Conservation (phyloP, 2,888 invertebrate genomes). For the Anagyrus pseudococci region DNA sequence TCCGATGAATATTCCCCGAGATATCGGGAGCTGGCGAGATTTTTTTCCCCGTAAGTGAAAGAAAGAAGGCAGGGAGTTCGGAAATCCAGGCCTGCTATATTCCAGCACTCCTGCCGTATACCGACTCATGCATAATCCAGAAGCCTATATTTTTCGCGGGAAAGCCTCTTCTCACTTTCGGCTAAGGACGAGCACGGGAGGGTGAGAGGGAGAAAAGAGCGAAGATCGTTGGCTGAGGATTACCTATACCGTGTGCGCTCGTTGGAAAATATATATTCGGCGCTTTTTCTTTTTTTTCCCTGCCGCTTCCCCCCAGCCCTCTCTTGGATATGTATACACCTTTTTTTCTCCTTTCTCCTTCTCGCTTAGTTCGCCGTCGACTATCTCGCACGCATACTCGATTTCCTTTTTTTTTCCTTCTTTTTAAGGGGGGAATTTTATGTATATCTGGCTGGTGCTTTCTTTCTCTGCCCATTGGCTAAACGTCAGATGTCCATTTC, state of each 20-base stretch:
- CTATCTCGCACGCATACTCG: background rate
- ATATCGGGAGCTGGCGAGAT: too few relatives aligned
- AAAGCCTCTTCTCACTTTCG: slow-evolving; percentile 31
- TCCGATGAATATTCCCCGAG: too few relatives aligned
- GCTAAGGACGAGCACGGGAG: slow-evolving; percentile 10
- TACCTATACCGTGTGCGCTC: slow-evolving; percentile 2
- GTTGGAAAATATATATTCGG: slow-evolving; percentile 11
- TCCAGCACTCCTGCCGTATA: slow-evolving; percentile 14
- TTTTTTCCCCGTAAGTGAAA: too few relatives aligned
- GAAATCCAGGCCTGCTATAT: background rate
- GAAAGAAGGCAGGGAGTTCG: background rate
- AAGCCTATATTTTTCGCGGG: slow-evolving; percentile 41
- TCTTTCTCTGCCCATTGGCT: too few relatives aligned
- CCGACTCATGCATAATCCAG: slow-evolving; percentile 47
- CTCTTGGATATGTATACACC: too few relatives aligned
- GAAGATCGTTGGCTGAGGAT: slow-evolving; percentile 3
- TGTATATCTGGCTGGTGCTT: too few relatives aligned
- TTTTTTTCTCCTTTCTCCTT: slow-evolving; percentile 5
- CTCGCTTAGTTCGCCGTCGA: background rate
- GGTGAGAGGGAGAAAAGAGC: background rate
- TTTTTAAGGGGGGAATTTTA: too few relatives aligned
- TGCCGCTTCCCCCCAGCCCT: too few relatives aligned
- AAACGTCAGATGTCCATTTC: too few relatives aligned
- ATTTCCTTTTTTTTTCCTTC: background rate
- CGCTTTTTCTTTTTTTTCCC: background rate